Evolutionary conservation across 2,888 invertebrate genomes (phyloP).

Genomic region (Galerucella pusilla): DNA sequence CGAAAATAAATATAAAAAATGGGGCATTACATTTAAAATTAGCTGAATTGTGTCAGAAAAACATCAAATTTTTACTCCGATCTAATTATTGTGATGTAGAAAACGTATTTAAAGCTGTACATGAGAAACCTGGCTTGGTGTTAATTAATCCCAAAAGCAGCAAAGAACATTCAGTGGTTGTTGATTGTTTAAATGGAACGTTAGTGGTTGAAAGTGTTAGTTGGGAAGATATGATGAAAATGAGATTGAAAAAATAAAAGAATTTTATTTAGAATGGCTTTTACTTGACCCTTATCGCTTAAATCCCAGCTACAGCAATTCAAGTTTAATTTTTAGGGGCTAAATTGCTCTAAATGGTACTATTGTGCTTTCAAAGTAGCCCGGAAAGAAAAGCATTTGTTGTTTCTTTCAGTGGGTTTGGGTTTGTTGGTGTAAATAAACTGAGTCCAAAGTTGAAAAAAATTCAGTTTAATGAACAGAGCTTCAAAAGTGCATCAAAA

Average conservation of each 20-base stretch:
- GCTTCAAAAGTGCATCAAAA: too few relatives aligned
- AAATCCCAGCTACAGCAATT: background rate
- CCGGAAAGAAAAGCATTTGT: too few relatives aligned
- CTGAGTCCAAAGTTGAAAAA: too few relatives aligned
- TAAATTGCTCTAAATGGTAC: too few relatives aligned
- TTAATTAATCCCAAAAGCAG: slow-evolving; percentile 45
- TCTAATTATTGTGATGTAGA: slow-evolving; percentile 42
- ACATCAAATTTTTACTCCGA: slow-evolving; percentile 51
- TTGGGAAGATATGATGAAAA: slow-evolving; percentile 56
- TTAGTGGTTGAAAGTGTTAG: slow-evolving; percentile 52
- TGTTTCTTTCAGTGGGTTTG: too few relatives aligned
- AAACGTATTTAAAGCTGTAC: slow-evolving; percentile 45
- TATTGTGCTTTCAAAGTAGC: too few relatives aligned
- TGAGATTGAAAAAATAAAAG: slow-evolving; percentile 45
- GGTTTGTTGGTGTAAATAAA: too few relatives aligned
- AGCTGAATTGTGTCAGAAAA: slow-evolving; percentile 55
- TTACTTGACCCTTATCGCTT: too few relatives aligned
- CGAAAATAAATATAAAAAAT: slow-evolving; percentile 54
- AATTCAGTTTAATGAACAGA: too few relatives aligned
- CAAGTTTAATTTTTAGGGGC: background rate
- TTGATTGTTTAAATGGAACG: slow-evolving; percentile 50
- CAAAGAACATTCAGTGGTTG: slow-evolving; percentile 38
- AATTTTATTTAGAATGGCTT: too few relatives aligned
- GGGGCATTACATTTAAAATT: slow-evolving; percentile 56
- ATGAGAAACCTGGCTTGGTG: slow-evolving; percentile 36